Base-by-base conservation (phyloP, 2,113 vertebrate species). In the Piliocolobus tephrosceles region DNA sequence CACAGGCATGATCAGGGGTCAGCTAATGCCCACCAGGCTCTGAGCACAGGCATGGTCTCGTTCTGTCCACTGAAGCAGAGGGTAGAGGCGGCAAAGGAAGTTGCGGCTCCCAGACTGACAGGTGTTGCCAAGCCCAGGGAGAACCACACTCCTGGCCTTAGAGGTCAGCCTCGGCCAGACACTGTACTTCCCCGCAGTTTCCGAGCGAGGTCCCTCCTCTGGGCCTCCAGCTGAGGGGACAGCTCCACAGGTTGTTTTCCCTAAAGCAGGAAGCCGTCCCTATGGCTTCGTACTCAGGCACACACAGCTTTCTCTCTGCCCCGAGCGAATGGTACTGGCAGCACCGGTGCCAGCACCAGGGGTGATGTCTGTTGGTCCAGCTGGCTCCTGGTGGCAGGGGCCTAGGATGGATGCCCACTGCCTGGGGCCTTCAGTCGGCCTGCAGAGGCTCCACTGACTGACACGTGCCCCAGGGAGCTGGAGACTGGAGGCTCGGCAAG, bases 161-260 rank as follows among this genome's bases (percentile, higher is more conserved):
- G 91, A 25, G 35, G 79, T 25, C 0, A 1, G 85, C 35, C 40
- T 20, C 2, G 1, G 38, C 50, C 5, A 35, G 40, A 40, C 0
- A 0, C 43, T 0, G 0, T 0, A 0, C 25, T n/a, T 12, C 8
- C 2, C 2, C 18, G 6, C 0, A 3, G 32, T n/a, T 45, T 47
- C 85, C 43, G 73, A 75, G 78, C 10, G 76, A 57, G 70, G 82
- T 35, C 7, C 45, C 73, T 45, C 70, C 43, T 6, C 10, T 1
- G 52, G 17, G 38, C 38, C 64, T 30, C 81, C 76, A 25, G 52
- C 12, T 1, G 7, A 64, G 90, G 7, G 58, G 47, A 35, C 25
- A n/a, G 82, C 92, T 61, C 52, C 58, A 8, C 0, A 8, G n/a
- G 45, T 16, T 8, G 5, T 78, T 75, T 80, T 38, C 55, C 40